Percentiles rank a stretch among this genome's conserved stretches.
phyloP scores from a whole-genome alignment of 2,888 invertebrate genomes.

The Ditula angustiorana region DNA sequence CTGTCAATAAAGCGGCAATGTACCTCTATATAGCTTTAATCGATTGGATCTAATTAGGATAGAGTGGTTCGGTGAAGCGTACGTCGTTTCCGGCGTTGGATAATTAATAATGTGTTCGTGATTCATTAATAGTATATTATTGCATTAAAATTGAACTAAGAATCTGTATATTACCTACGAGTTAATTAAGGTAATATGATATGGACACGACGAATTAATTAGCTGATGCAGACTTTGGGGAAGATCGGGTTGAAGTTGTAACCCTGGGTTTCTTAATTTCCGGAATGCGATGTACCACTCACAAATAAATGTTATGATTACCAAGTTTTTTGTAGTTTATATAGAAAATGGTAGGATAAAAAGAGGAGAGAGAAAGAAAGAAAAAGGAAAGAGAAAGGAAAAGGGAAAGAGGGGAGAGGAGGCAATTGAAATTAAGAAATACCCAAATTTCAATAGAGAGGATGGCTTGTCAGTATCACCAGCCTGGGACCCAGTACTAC shows the following conservation, averaged over 20 bases:
- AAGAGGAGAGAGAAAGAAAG: no score
- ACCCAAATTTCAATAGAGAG: no score
- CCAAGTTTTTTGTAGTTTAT: no score
- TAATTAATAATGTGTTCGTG: conserved; percentile 30
- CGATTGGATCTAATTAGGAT: not conserved
- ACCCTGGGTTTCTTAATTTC: not conserved
- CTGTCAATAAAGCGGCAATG: conserved; percentile 1
- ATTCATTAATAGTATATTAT: conserved; percentile 25
- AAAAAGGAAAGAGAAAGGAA: no score
- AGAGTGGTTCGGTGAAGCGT: not conserved
- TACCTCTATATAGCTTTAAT: not conserved
- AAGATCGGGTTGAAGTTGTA: not conserved
- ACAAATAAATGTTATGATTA: no score
- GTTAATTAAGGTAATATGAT: conserved; percentile 4
- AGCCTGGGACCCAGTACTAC: no score
- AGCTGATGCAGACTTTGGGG: not conserved
- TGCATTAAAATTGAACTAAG: conserved; percentile 12
- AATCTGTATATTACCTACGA: conserved; percentile 2
- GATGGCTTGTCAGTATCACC: no score
- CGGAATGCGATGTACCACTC: not conserved
- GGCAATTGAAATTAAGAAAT: no score
- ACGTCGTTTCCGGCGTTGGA: conserved; percentile 2
- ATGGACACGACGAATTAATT: not conserved
- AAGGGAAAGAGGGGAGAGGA: no score
- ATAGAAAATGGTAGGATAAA: no score